Evolutionary conservation across 2,888 invertebrate species (phyloP).

Genomic region (Leptopilina drosophilae): DNA sequence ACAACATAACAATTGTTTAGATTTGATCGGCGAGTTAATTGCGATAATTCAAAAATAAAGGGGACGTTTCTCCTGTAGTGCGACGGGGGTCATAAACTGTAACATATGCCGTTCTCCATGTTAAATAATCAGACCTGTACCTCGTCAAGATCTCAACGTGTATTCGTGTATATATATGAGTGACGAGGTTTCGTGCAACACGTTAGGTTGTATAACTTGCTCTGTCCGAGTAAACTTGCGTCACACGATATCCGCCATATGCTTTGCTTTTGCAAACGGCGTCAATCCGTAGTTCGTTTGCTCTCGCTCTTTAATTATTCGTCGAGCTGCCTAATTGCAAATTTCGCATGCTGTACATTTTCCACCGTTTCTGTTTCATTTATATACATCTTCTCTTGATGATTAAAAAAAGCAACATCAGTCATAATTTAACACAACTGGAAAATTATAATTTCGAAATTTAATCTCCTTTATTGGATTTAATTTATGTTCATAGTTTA

Average conservation of each 20-base stretch:
- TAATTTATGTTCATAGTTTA: too few species aligned
- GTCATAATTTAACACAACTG: background rate
- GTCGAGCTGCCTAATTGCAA: constrained; percentile 33
- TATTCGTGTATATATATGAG: constrained; percentile 34
- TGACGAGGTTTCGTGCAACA: constrained; percentile 62
- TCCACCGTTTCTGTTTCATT: constrained; percentile 25
- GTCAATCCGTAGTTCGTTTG: constrained; percentile 36
- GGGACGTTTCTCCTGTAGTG: constrained; percentile 20
- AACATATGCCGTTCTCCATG: constrained; percentile 51
- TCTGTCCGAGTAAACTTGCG: constrained; percentile 44
- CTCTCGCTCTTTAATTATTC: constrained; percentile 39
- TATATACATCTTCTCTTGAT: constrained; percentile 1
- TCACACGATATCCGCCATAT: constrained; percentile 57
- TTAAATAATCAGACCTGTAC: constrained; percentile 53
- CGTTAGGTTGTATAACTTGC: constrained; percentile 51
- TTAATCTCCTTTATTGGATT: too few species aligned
- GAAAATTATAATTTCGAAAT: background rate
- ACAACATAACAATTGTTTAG: constrained; percentile 43
- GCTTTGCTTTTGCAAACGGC: constrained; percentile 47
- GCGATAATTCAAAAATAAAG: constrained; percentile 62
- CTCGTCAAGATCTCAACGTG: constrained; percentile 42
- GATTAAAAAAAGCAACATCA: constrained; percentile 9
- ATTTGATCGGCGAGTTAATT: constrained; percentile 65
- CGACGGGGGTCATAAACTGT: constrained; percentile 16
- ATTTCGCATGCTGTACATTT: constrained; percentile 37